Evolutionary conservation across 2,113 vertebrate genomes (phyloP), one percentile per base, ranked within the genome.

Genomic region (Pseudois nayaur): DNA sequence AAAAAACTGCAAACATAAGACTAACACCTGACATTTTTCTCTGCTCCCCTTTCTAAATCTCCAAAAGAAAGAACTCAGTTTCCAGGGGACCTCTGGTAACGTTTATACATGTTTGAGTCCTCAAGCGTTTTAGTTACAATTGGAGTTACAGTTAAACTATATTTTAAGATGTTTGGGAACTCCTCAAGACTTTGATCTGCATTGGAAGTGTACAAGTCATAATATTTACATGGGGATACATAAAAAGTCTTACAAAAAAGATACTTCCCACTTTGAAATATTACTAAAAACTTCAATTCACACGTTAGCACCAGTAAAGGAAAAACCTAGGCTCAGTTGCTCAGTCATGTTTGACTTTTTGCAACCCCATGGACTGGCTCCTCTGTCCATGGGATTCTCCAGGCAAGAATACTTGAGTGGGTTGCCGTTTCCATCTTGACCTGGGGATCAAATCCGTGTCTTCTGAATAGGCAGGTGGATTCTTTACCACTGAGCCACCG

Each of bases 111-210:
- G 4, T 21, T 54, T 78, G 57, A 40, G 36, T 52, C 64, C 45
- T 74, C 16, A 76, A 54, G 43, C 29, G 17, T 45, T 36, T 74
- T 17, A 40, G 29, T 82, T 71, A 71, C 19, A 59, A 64, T 36
- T 11, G 43, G 52, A 92, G n/a, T 92, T 92, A 50, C 5, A 87
- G 23, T 92, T 87, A 82, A 87, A 82, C 50, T 40, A 16, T 54
- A 17, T 74, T 88, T 83, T 96, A 54, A 62, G 78, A 74, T 76
- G 29, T 13, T 83, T 54, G n/a, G n/a, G 21, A 89, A 12, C 10
- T 76, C 67, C 71, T n/a, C 23, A 62, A 43, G 52, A 60, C 43
- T 95, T 57, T 64, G 7, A 5, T 93, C 55, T 85, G 16, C n/a
- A 60, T n/a, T 88, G 23, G 40, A 90, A 86, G 9, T 40, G 11